Evolutionary conservation across 2,797 vertebrate species (phyloP).

Genomic region (Acrocephalus scirpaceus): DNA sequence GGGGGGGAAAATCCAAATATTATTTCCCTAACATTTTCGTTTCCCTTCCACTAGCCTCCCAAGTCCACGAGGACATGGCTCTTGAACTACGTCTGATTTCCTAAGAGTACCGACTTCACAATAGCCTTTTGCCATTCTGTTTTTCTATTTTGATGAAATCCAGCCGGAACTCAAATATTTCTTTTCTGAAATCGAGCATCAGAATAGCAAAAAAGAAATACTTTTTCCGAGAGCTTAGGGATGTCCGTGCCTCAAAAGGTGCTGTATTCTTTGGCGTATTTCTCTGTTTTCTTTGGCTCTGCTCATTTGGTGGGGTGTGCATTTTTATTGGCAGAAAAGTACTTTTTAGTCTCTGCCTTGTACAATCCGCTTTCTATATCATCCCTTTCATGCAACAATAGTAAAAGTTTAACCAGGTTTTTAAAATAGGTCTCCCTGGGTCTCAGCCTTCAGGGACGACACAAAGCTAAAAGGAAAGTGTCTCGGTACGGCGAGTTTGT

Average conservation of each 20-base stretch:
- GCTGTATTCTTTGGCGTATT: constrained; percentile 41
- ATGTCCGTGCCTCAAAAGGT: constrained; percentile 47
- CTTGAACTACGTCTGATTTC: constrained; percentile 14
- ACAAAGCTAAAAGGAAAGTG: constrained; percentile 3
- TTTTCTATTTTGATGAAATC: constrained; percentile 53
- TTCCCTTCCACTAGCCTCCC: constrained; percentile 31
- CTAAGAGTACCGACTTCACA: not conserved
- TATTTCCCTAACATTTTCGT: constrained; percentile 42
- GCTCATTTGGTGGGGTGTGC: constrained; percentile 42
- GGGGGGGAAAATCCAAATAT: constrained; percentile 33
- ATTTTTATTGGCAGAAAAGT: constrained; percentile 53
- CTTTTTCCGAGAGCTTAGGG: constrained; percentile 4
- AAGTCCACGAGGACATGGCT: constrained; percentile 33
- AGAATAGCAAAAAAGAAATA: not conserved
- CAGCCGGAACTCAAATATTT: constrained; percentile 58
- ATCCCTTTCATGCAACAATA: constrained; percentile 58
- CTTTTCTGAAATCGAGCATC: constrained; percentile 38
- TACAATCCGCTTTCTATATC: constrained; percentile 58
- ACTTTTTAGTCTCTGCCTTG: constrained; percentile 49
- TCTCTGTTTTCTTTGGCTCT: constrained; percentile 52
- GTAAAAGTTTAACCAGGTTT: constrained; percentile 52
- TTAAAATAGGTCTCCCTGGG: constrained; percentile 33
- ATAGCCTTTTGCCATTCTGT: not conserved
- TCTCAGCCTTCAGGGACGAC: constrained; percentile 18
- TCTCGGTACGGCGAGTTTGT: constrained; percentile 27